These are phyloP conservation scores for Chrysotoxum bicinctum DNA, from an alignment of 2,888 invertebrate genomes.

Conservation along the genomic window DNA sequence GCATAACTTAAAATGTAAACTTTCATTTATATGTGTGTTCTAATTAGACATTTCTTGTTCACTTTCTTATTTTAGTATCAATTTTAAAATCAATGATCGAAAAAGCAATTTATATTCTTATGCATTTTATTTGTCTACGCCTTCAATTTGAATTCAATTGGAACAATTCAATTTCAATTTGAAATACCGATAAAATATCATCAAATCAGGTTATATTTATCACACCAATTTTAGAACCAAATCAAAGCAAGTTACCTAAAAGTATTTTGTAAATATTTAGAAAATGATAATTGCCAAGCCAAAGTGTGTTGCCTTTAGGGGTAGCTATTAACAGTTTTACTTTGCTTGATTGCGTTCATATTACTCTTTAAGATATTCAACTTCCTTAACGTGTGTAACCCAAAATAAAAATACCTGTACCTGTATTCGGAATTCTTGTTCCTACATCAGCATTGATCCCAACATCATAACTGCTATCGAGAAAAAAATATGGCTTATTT, in stretches of 20 bases:
- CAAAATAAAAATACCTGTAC: not conserved
- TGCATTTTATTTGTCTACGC: not conserved
- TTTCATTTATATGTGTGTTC: not conserved
- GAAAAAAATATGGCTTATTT: not conserved
- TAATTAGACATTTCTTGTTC: not conserved
- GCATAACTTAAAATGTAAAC: too few relatives aligned
- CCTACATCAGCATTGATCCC: not conserved
- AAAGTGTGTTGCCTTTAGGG: not conserved
- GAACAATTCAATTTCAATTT: too few relatives aligned
- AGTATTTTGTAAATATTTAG: conserved; percentile 10
- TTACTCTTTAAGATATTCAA: not conserved
- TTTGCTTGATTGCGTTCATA: not conserved
- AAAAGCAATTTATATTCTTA: not conserved
- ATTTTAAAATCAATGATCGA: too few relatives aligned
- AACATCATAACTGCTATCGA: not conserved
- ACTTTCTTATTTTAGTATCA: too few relatives aligned
- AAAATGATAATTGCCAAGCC: conserved; percentile 29
- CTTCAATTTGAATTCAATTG: too few relatives aligned
- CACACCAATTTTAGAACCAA: not conserved
- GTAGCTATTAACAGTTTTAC: conserved; percentile 5
- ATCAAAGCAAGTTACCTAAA: not conserved
- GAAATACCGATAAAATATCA: not conserved
- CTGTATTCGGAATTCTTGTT: conserved; percentile 18
- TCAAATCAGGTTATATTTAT: not conserved
- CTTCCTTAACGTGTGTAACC: conserved; percentile 13